These are phyloP conservation scores for Tamias sibiricus DNA, from an alignment of 2,113 vertebrate genomes.

Conservation along the genomic window DNA sequence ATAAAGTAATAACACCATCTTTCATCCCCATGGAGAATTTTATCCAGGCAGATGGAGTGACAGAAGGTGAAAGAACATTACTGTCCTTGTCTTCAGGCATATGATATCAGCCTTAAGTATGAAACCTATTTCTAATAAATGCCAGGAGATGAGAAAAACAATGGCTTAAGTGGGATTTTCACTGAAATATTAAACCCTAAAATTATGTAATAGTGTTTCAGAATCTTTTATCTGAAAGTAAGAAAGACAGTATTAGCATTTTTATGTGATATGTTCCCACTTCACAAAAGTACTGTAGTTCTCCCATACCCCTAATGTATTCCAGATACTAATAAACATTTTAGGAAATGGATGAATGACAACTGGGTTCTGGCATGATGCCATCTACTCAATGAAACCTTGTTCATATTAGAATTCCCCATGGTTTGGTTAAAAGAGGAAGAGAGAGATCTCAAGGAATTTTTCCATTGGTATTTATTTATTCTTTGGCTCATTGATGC, in stretches of 20 bases:
- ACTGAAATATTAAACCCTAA: background rate
- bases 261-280: background rate
- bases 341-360: background rate
- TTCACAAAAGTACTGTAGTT: background rate
- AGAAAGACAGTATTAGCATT: background rate
- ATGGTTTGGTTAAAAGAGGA: background rate
- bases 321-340: background rate
- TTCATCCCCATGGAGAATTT: conserved; percentile 25
- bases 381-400: background rate
- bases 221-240: background rate
- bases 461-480: background rate
- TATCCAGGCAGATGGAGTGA: conserved; percentile 33
- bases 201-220: background rate
- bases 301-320: background rate
- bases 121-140: conserved; percentile 50
- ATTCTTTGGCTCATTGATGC: background rate
- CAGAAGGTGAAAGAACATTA: conserved; percentile 57
- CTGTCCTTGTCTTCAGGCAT: conserved; percentile 19
- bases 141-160: conserved; percentile 18
- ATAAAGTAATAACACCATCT: background rate
- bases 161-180: background rate
- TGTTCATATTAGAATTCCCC: too few relatives aligned
- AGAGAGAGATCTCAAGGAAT: background rate
- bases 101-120: background rate
- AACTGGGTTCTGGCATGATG: background rate